phyloP scores from a whole-genome alignment of 2,797 vertebrate species.

The Scomberomorus guttatus region DNA sequence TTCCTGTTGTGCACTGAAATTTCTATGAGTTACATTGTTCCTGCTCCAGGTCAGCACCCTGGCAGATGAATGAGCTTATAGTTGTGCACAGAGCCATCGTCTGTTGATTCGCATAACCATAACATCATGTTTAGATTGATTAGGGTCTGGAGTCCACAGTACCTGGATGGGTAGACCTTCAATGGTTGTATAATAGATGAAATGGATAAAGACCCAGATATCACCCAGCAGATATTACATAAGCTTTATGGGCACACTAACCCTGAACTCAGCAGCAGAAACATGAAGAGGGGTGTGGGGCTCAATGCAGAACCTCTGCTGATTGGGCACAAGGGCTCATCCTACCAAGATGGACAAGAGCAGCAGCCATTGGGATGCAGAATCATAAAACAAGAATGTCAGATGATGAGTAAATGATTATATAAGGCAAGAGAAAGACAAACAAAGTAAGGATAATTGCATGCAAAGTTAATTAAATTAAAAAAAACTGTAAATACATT shows the following conservation, averaged over 20 bases:
- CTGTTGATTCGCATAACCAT: too few species aligned
- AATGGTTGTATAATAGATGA: not conserved
- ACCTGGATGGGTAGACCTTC: not conserved
- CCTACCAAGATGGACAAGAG: slow-evolving; percentile 86
- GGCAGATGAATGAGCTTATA: not conserved
- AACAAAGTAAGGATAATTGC: slow-evolving; percentile 27
- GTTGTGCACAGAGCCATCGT: too few species aligned
- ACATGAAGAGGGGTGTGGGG: slow-evolving; percentile 88
- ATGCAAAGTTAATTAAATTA: slow-evolving; percentile 44
- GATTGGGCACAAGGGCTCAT: slow-evolving; percentile 93
- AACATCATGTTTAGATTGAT: not conserved
- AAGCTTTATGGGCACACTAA: slow-evolving; percentile 84
- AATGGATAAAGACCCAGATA: not conserved
- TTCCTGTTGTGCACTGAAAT: too few species aligned
- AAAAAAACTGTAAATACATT: not conserved
- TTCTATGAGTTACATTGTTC: not conserved
- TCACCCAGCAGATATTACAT: not conserved
- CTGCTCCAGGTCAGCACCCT: not conserved
- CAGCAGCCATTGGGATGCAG: slow-evolving; percentile 86
- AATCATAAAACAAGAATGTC: slow-evolving; percentile 87
- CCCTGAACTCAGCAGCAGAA: slow-evolving; percentile 92
- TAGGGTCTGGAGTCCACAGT: not conserved
- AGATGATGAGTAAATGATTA: slow-evolving; percentile 65
- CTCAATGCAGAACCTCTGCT: slow-evolving; percentile 89
- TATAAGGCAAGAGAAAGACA: slow-evolving; percentile 19